These are phyloP conservation scores for Pachypanchax playfairii DNA, from an alignment of 2,113 vertebrate species.

Conservation along the genomic window DNA sequence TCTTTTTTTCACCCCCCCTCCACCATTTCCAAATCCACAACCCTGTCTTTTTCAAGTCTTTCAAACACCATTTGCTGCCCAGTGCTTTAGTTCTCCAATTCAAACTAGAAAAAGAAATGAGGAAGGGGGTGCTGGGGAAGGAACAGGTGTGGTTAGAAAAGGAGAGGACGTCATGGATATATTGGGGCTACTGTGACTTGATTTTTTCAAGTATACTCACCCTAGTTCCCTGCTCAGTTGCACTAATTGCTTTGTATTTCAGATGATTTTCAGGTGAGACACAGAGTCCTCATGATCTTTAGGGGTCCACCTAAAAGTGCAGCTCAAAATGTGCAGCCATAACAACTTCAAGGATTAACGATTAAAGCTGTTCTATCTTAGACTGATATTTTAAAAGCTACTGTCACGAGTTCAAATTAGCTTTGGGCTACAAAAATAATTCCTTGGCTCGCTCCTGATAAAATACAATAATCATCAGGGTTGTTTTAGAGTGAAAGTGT, in stretches of 20 bases:
- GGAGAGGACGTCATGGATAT: constrained; percentile 15
- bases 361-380: constrained; percentile 48
- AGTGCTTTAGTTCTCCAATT: constrained; percentile 67
- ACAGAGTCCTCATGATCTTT: constrained; percentile 33
- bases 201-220: constrained; percentile 17
- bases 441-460: constrained; percentile 59
- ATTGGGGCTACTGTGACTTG: not conserved
- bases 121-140: constrained; percentile 34
- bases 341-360: constrained; percentile 58
- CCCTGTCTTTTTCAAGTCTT: constrained; percentile 58
- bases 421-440: constrained; percentile 64
- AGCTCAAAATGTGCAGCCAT: constrained; percentile 37
- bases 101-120: constrained; percentile 52
- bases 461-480: constrained; percentile 73
- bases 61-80: constrained; percentile 75
- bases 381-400: constrained; percentile 64
- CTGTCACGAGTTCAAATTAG: constrained; percentile 64
- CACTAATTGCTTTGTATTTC: constrained; percentile 38
- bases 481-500: constrained; percentile 58
- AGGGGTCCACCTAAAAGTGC: constrained; percentile 51
- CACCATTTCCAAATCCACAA: constrained; percentile 32
- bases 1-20: constrained; percentile 27
- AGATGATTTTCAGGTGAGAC: constrained; percentile 56
- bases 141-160: constrained; percentile 75
- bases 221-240: constrained; percentile 7